Base-by-base conservation (phyloP, 2,888 invertebrate species). In the Ophion costatus region DNA sequence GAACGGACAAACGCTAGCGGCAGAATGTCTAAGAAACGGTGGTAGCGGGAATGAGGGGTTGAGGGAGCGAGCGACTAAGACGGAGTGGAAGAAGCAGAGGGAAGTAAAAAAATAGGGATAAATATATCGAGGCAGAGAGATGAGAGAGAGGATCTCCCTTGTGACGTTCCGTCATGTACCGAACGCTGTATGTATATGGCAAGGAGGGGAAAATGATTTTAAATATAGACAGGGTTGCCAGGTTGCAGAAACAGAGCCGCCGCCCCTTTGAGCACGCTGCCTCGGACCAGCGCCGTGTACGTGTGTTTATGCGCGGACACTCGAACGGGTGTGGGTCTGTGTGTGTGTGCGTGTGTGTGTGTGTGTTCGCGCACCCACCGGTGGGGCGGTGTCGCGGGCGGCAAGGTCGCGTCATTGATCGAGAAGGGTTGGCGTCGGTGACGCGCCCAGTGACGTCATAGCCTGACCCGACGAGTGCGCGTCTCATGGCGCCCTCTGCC, bases 351-450 rank as follows among this genome's bases (percentile, higher is more conserved):
- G n/a, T 29, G n/a, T 22, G 84, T 67, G 78, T 64, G 83, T 70
- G 81, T 80, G 82, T 82, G 83, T 20, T 22, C 11, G 85, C 67
- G 81, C 78, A 78, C 29, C 70, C 14, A 24, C 64, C 29, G 61
- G 82, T 64, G 80, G 86, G 81, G 83, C 17, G 81, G 84, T 87
- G 84, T 86, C 85, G 86, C 76, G 85, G 86, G 89, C 88, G 89
- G 91, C 93, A 93, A 93, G 93, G 93, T 93, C 93, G 92, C 93
- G 92, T 93, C 93, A 93, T 93, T 92, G 93, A 93, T 93, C 93
- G 91, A 83, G 91, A 90, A 89, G 90, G 89, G 91, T 90, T 90
- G 88, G 89, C 88, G 82, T 88, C 89, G 85, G 90, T 92, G 92
- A 92, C 92, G 92, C 91, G 90, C 90, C 91, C 89, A 88, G 89